These are phyloP conservation scores for Lithophane semibrunnea DNA, from an alignment of 2,888 invertebrate genomes.

Conservation along the genomic window DNA sequence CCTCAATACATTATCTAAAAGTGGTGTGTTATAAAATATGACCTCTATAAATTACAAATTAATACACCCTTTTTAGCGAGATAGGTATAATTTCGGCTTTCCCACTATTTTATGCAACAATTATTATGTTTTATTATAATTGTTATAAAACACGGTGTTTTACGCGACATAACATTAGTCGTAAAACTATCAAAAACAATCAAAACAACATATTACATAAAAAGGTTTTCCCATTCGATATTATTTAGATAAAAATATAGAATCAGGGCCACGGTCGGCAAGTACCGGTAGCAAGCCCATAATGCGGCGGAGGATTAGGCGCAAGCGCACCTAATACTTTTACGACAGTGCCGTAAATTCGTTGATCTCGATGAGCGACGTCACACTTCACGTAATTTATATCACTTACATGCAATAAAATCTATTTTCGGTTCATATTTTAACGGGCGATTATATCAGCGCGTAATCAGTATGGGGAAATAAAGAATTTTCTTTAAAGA, in stretches of 20 bases:
- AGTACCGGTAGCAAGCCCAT: conserved; percentile 76
- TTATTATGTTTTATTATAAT: not conserved
- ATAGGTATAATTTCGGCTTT: not conserved
- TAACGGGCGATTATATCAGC: conserved; percentile 58
- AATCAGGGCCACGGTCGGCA: conserved; percentile 81
- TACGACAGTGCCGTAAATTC: conserved; percentile 85
- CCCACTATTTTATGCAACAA: not conserved
- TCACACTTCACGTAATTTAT: conserved; percentile 80
- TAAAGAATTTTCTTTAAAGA: conserved; percentile 10
- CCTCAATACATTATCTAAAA: not conserved
- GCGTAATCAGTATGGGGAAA: conserved; percentile 45
- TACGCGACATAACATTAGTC: not conserved
- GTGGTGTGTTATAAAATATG: not conserved
- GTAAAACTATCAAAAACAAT: conserved; percentile 35
- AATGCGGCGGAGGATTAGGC: conserved; percentile 81
- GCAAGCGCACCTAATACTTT: conserved; percentile 85
- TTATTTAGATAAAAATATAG: conserved; percentile 72
- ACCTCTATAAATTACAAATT: not conserved
- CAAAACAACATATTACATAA: conserved; percentile 45
- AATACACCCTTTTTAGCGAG: not conserved
- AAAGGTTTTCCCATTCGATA: conserved; percentile 56
- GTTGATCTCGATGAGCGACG: conserved; percentile 80
- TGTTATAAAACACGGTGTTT: not conserved
- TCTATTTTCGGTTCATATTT: conserved; percentile 72
- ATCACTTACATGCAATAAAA: conserved; percentile 76